These are phyloP conservation scores for Ophioninae sp. DNA, from an alignment of 2,888 invertebrate genomes.

Conservation along the genomic window DNA sequence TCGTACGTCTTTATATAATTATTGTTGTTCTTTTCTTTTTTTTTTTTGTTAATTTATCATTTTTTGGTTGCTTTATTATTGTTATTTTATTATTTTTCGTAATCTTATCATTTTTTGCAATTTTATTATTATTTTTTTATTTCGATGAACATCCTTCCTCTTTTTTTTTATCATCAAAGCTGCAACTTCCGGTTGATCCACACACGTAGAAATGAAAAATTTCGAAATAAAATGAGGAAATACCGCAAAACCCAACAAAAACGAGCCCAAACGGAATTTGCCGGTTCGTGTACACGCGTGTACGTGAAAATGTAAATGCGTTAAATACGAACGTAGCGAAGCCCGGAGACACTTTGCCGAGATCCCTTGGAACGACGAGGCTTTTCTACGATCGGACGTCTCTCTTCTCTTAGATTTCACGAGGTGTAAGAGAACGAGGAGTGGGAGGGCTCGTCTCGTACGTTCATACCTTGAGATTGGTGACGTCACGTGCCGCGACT, in stretches of 20 bases:
- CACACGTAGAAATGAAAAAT: not conserved
- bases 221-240: not conserved
- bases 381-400: conserved; percentile 36
- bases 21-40: too few species aligned
- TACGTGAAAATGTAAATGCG: not conserved
- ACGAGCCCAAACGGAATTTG: not conserved
- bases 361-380: conserved; percentile 34
- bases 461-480: conserved; percentile 47
- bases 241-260: not conserved
- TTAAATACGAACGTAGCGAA: conserved; percentile 34
- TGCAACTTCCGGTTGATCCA: not conserved
- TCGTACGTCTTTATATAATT: too few species aligned
- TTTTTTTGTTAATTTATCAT: too few species aligned
- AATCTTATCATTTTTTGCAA: too few species aligned
- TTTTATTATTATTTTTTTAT: not conserved
- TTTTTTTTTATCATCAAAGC: not conserved
- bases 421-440: conserved; percentile 26
- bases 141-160: not conserved
- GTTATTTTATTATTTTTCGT: too few species aligned
- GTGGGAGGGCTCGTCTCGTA: conserved; percentile 39
- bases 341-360: conserved; percentile 40
- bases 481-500: conserved; percentile 54
- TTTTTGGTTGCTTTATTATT: too few species aligned
- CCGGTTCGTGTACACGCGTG: not conserved
- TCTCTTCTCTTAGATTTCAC: conserved; percentile 30